A percentile compares a stretch with the other conserved stretches of the same genome.
These are phyloP conservation scores for Scaptomyza caliginosa DNA, from an alignment of 2,888 invertebrate genomes.

Conservation along the genomic window DNA sequence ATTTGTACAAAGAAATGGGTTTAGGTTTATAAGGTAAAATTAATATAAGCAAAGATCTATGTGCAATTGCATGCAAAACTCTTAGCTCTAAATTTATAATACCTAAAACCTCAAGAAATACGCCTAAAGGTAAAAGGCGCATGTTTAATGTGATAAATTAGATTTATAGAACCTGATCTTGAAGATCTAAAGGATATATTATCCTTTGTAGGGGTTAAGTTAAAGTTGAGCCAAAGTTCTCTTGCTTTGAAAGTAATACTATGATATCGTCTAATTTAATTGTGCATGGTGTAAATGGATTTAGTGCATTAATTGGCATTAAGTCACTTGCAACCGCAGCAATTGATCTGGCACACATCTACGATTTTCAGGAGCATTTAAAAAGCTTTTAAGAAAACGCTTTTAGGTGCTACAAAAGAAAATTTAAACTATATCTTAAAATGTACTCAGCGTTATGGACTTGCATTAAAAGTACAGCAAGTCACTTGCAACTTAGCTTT, in stretches of 20 bases:
- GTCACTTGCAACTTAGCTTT: conserved; percentile 63
- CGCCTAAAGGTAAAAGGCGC: conserved; percentile 24
- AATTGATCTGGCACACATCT: conserved; percentile 56
- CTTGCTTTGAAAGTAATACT: background rate
- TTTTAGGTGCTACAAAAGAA: conserved; percentile 61
- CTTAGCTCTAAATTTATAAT: conserved; percentile 2
- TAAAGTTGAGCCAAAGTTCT: conserved; percentile 39
- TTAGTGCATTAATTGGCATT: conserved; percentile 10
- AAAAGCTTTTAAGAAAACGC: conserved; percentile 67
- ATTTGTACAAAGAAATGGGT: conserved; percentile 22
- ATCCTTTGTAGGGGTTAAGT: conserved; percentile 63
- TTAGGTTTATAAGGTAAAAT: conserved; percentile 2
- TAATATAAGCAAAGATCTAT: conserved; percentile 18
- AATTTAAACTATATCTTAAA: background rate
- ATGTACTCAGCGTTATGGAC: conserved; percentile 51
- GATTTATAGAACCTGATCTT: conserved; percentile 20
- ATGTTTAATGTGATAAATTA: conserved; percentile 47
- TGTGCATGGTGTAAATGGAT: conserved; percentile 51
- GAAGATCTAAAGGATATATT: conserved; percentile 44
- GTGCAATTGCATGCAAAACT: conserved; percentile 57
- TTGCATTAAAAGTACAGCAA: conserved; percentile 10
- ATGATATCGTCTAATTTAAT: conserved; percentile 9
- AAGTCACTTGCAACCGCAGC: conserved; percentile 42
- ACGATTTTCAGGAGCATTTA: conserved; percentile 56
- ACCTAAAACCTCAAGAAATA: background rate